Evolutionary conservation across 2,113 vertebrate genomes (phyloP), one percentile per base, ranked within the genome.

Genomic region (Lepisosteus oculatus): DNA sequence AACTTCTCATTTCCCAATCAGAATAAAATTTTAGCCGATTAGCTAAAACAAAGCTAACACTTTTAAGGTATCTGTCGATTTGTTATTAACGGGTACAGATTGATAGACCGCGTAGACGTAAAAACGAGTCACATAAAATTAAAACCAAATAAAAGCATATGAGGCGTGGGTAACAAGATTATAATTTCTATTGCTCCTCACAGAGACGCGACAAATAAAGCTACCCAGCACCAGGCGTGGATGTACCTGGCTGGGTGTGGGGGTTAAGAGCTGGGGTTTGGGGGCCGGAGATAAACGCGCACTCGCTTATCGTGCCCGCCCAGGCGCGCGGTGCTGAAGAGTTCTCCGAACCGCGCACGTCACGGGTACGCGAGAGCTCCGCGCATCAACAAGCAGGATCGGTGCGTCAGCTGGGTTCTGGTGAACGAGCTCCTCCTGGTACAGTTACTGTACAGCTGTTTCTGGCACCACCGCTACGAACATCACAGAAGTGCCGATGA

Each of bases 281-380:
- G 8, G 42, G 17, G 13, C 5, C 8, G 12, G 57, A 57, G 47
- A 43, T 76, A 84, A 87, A 87, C 70, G 87, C 12, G 86, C 74
- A 84, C 66, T 69, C 6, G 47, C 77, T 89, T 89, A 91, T 90
- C 90, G 84, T 41, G 43, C 3, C 17, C 45, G 70, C 68, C 73
- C 90, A 91, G 85, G 69, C 68, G 29, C 12, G 41, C 63, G 62
- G 70, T 72, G 66, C 69, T 72, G 44, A 8, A 72, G 72, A 67
- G 64, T 59, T 63, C 72, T 70, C 42, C 55, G 74, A 68, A 73
- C 29, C 29, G 29, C 62, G 15, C 41, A 72, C 63, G 74, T 67
- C 71, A 83, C 74, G 56, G 74, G 70, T 78, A 72, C 67, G 77
- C 62, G 70, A 75, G 65, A 44, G 62, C 41, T n/a, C 78, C 68